These are phyloP conservation scores for Rhorus exstirpatorius DNA, from an alignment of 2,888 invertebrate genomes.

Conservation along the genomic window DNA sequence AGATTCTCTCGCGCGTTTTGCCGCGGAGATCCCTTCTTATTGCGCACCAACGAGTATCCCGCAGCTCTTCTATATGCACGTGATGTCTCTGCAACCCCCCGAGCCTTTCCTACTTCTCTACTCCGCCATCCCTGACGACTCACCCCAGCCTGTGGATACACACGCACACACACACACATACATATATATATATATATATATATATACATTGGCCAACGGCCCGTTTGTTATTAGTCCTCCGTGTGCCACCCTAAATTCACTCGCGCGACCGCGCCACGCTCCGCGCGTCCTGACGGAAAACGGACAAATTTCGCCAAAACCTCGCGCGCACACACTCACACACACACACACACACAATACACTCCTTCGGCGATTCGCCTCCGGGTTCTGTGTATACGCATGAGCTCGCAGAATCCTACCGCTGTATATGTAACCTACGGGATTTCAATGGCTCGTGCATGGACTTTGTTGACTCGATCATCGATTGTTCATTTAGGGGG, in stretches of 20 bases:
- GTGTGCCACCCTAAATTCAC: conserved; percentile 83
- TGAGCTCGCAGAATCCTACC: not conserved
- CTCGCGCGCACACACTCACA: no score
- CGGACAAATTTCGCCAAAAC: conserved; percentile 77
- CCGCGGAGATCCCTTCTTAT: conserved; percentile 63
- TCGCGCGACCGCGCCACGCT: conserved; percentile 72
- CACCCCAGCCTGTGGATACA: conserved; percentile 28
- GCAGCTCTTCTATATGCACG: conserved; percentile 46
- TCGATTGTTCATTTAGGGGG: not conserved
- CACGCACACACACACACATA: conserved; percentile 30
- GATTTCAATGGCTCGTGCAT: conserved; percentile 1
- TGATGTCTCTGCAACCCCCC: conserved; percentile 46
- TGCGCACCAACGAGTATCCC: conserved; percentile 60
- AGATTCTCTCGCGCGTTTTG: conserved; percentile 38
- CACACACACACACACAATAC: no score
- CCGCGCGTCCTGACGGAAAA: conserved; percentile 69
- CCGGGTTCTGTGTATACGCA: not conserved
- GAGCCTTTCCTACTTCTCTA: conserved; percentile 31
- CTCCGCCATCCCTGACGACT: conserved; percentile 50
- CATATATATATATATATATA: conserved; percentile 9
- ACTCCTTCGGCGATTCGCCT: conserved; percentile 15
- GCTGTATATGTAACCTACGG: not conserved
- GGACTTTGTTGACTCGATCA: not conserved
- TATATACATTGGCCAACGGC: conserved; percentile 61
- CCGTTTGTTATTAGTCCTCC: conserved; percentile 82